Conservation (phyloP, 2,888 invertebrate genomes). For the Tinea semifulvella region DNA sequence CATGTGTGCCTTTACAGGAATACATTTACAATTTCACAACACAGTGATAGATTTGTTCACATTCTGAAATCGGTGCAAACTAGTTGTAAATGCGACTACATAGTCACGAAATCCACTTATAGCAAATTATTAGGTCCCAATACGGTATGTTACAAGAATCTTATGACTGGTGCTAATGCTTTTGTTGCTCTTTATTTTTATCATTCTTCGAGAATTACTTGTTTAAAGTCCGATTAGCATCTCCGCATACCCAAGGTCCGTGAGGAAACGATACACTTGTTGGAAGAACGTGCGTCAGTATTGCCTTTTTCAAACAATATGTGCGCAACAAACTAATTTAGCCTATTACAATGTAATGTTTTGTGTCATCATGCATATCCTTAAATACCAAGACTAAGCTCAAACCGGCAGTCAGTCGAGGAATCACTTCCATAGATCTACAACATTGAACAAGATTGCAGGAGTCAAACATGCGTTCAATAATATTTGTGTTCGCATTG, state of each 20-base stretch:
- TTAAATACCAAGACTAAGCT: slow-evolving; percentile 32
- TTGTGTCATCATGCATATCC: slow-evolving; percentile 37
- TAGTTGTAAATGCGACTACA: not conserved
- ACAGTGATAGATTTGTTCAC: not conserved
- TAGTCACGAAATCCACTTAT: slow-evolving; percentile 11
- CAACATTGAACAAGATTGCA: slow-evolving; percentile 45
- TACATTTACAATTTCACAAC: slow-evolving; percentile 8
- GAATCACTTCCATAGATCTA: not conserved
- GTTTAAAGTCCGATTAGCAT: slow-evolving; percentile 41
- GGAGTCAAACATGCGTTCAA: slow-evolving; percentile 52
- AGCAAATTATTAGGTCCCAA: slow-evolving; percentile 16
- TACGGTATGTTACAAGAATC: slow-evolving; percentile 23
- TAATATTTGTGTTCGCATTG: slow-evolving; percentile 50
- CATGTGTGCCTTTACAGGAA: too few species aligned
- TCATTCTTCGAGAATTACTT: slow-evolving; percentile 25
- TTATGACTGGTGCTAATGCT: slow-evolving; percentile 30
- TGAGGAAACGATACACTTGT: slow-evolving; percentile 31
- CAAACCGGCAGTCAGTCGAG: slow-evolving; percentile 10
- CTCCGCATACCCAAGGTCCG: slow-evolving; percentile 31
- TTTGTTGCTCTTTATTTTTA: slow-evolving; percentile 39
- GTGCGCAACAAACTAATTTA: slow-evolving; percentile 32
- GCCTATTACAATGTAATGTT: slow-evolving; percentile 38
- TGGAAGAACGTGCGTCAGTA: slow-evolving; percentile 38
- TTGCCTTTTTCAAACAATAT: slow-evolving; percentile 36
- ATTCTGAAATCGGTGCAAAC: not conserved